Evolutionary conservation across 2,113 vertebrate species (phyloP).

Genomic region (Monarcha castaneiventris): DNA sequence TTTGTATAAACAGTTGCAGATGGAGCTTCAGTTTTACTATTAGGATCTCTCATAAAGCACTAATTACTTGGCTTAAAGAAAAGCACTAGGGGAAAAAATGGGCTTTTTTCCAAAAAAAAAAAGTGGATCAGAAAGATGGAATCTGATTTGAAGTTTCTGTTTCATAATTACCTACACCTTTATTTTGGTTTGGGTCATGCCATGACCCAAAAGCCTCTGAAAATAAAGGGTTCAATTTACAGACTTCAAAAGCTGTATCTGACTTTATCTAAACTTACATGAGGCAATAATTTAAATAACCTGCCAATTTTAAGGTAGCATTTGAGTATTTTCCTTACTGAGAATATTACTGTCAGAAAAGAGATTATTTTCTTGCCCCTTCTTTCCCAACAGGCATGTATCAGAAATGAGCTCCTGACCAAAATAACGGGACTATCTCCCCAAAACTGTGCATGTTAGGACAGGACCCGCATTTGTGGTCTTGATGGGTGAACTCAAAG

Average conservation of each 20-base stretch:
- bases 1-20: slow-evolving; percentile 33
- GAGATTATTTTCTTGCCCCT: neutral
- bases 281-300: neutral
- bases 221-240: neutral
- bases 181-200: neutral
- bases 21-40: slow-evolving; percentile 34
- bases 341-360: neutral
- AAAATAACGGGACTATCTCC: neutral
- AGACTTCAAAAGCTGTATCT: neutral
- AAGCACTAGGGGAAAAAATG: neutral
- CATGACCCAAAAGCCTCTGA: neutral
- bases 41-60: slow-evolving; percentile 11
- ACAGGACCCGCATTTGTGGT: neutral
- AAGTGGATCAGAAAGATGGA: neutral
- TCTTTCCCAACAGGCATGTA: neutral
- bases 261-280: neutral
- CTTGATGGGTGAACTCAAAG: neutral
- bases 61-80: slow-evolving; percentile 31
- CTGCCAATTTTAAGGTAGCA: neutral
- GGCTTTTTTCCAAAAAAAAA: neutral
- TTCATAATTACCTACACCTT: neutral
- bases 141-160: neutral
- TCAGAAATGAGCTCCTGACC: neutral
- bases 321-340: neutral
- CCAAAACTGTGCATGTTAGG: neutral